Base-by-base conservation (phyloP, 2,797 vertebrate genomes). In the Acrossocheilus fasciatus region DNA sequence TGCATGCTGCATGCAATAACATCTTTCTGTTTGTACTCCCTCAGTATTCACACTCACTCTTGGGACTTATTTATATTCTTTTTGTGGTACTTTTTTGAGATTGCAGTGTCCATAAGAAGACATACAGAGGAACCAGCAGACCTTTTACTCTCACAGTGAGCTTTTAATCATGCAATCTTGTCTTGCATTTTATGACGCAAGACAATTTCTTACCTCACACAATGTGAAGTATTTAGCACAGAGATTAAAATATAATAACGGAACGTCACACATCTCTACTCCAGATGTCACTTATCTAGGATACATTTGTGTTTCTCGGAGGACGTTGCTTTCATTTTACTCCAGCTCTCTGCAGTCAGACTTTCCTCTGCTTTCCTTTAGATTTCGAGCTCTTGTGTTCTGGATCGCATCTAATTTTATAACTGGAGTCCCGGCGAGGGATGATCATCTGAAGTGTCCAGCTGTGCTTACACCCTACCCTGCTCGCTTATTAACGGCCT, bases 381-480 rank as follows among this genome's bases (percentile, higher is more conserved):
- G 23, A 77, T 54, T 59, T 41, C 0, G 2, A n/a, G 36, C 34
- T 69, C 52, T 75, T 47, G 18, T 62, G 59, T 74, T 43, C 69
- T 87, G 91, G 90, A 76, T 82, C 59, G 59, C 70, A 85, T 91
- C 84, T 89, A 84, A 84, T 47, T 64, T 66, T 86, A 50, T 78
- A 74, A 81, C 87, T 81, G 83, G 88, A 91, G 87, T 77, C 87
- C 90, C 85, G 85, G 88, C 59, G 81, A n/a, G 45, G 85, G 85
- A 89, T 88, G 87, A 87, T 84, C 81, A 81, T 92, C 89, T 90
- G 86, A 87, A 89, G 88, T 91, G 89, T 92, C 91, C 92, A 91
- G 92, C 93, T 93, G 92, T 88, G 91, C 90, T 82, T 68, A 84
- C 90, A 75, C 68, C 86, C 23, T 50, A 90, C 84, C 79, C n/a